Conservation (phyloP, 1,140 invertebrate genomes). For the Drosophila sp. region DNA sequence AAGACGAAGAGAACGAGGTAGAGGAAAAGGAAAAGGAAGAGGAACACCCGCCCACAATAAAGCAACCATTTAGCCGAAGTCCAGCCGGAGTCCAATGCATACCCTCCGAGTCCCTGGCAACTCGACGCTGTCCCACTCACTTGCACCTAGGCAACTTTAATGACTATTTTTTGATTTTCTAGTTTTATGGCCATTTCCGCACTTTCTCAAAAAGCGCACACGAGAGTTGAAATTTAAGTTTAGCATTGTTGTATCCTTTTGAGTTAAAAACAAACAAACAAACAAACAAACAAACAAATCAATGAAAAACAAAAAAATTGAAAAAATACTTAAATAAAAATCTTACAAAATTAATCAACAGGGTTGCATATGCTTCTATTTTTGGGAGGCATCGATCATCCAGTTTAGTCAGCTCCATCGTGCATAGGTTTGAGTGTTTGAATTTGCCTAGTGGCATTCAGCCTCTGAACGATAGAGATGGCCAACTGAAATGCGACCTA, state of each 20-base stretch:
- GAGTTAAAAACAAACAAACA: constrained; percentile 40
- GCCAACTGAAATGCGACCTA: constrained; percentile 56
- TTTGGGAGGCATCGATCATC: background rate
- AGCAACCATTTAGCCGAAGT: constrained; percentile 35
- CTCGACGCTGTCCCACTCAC: constrained; percentile 55
- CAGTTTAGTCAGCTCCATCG: constrained; percentile 59
- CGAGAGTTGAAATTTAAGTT: constrained; percentile 71
- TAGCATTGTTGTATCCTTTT: constrained; percentile 66
- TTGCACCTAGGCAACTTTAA: constrained; percentile 63
- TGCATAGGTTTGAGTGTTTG: constrained; percentile 74
- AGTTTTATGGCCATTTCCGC: constrained; percentile 70
- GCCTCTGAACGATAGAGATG: constrained; percentile 67
- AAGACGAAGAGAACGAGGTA: no score
- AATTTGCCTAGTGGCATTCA: constrained; percentile 63
- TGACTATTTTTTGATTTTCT: constrained; percentile 60
- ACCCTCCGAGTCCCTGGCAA: constrained; percentile 28
- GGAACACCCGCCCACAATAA: constrained; percentile 33
- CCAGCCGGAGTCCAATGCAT: constrained; percentile 14
- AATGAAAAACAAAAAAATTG: constrained; percentile 46
- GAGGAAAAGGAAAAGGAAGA: no score
- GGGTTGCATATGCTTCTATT: background rate
- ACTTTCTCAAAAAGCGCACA: constrained; percentile 33
- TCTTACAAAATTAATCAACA: constrained; percentile 5
- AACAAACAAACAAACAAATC: constrained; percentile 35
- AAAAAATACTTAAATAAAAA: constrained; percentile 50